Evolutionary conservation across 2,797 vertebrate species (phyloP).

Genomic region (Coranthus polyacanthus): DNA sequence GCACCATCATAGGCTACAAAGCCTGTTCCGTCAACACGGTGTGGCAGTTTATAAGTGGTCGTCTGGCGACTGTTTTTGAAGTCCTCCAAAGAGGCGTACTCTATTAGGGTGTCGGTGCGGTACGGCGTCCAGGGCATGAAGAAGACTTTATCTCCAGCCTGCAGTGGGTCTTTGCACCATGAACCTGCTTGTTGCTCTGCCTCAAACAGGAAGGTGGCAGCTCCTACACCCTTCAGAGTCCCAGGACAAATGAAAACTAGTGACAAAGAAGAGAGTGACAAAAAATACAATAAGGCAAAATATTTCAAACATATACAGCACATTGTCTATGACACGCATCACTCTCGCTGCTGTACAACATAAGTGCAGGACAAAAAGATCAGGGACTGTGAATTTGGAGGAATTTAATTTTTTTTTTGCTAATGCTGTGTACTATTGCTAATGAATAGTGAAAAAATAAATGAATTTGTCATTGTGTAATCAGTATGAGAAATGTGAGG

Average conservation of each 20-base stretch:
- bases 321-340: conserved; percentile 39
- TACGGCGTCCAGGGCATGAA: conserved; percentile 99
- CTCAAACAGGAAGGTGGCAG: conserved; percentile 94
- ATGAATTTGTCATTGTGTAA: conserved; percentile 54
- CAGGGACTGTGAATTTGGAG: conserved; percentile 71
- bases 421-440: conserved; percentile 61
- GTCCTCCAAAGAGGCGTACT: conserved; percentile 95
- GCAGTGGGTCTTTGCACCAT: conserved; percentile 99
- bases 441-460: conserved; percentile 57
- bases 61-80: conserved; percentile 93
- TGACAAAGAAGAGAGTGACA: conserved; percentile 85
- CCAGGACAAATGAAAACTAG: conserved; percentile 99
- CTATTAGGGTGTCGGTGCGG: conserved; percentile 96
- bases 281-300: conserved; percentile 47
- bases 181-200: conserved; percentile 98
- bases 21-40: conserved; percentile 97
- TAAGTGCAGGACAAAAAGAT: conserved; percentile 66
- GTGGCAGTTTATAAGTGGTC: conserved; percentile 96
- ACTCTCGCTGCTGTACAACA: conserved; percentile 70
- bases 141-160: conserved; percentile 98
- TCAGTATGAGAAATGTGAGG: conserved; percentile 62
- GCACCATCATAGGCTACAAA: conserved; percentile 98
- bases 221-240: conserved; percentile 95
- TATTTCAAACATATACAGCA: conserved; percentile 5
- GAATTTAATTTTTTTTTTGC: conserved; percentile 53